Conservation (phyloP, 2,888 invertebrate genomes). For the Argyresthia goedartella region DNA sequence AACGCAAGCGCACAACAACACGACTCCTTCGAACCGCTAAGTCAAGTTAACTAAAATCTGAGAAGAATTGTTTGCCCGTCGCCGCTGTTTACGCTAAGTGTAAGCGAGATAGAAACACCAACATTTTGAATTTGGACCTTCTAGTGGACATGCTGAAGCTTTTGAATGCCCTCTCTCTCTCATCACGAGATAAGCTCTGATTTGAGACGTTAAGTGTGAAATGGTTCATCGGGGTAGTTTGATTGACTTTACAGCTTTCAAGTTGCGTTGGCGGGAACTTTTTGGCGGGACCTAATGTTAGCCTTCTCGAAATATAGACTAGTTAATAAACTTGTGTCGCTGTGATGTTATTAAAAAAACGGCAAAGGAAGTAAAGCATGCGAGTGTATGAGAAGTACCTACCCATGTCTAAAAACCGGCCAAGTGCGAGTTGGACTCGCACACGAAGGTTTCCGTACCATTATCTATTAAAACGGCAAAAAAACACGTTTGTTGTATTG, state of each 20-base stretch:
- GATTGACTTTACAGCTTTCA: background rate
- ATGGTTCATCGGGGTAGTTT: background rate
- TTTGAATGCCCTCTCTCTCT: background rate
- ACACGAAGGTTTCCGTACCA: too few species aligned
- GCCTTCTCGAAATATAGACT: too few species aligned
- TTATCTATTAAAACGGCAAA: too few species aligned
- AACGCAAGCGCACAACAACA: background rate
- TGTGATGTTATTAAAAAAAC: too few species aligned
- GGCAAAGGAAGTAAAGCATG: too few species aligned
- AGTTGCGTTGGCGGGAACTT: constrained; percentile 1
- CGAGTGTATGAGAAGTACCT: too few species aligned
- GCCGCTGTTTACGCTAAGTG: background rate
- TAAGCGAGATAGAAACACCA: background rate
- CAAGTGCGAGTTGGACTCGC: too few species aligned
- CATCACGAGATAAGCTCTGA: background rate
- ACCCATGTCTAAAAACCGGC: too few species aligned
- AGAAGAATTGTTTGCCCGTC: background rate
- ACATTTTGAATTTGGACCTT: background rate
- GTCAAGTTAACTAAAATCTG: constrained; percentile 2
- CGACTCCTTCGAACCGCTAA: background rate
- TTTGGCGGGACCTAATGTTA: background rate
- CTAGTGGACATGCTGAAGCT: background rate
- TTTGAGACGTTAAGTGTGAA: background rate
- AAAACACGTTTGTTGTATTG: too few species aligned
- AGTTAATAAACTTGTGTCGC: too few species aligned